Base-by-base conservation (phyloP, 2,888 invertebrate genomes). In the Parasteatoda lunata region DNA sequence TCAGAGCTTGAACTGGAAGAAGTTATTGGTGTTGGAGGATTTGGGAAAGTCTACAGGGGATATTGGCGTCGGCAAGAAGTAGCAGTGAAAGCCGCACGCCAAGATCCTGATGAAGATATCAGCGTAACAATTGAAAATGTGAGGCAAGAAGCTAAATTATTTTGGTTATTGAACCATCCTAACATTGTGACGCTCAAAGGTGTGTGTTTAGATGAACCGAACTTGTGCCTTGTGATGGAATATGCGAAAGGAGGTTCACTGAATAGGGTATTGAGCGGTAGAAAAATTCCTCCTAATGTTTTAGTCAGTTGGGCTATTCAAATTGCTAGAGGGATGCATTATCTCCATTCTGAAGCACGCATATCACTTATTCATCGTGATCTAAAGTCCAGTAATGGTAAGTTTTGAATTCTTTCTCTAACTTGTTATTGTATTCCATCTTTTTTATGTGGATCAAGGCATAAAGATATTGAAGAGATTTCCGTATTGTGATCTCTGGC, bases 271-370 rank as follows among this genome's bases (percentile, higher is more conserved):
- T 93, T 93, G 71, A 90, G 90, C 89, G 97, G 97, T 73, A 93
- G 96, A 45, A 96, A 97, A 93, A 97, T 98, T 91, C 95, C 96
- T 90, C 98, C 98, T 0, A 96, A 96, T 92, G 96, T 98, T 88
- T 94, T 98, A 77, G 97, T 98, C 88, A 96, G 98, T 93, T 99
- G 98, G 99, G 98, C 99, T 47, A 96, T 97, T 91, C 98, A 99
- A 93, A 98, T 99, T 90, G 98, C 98, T 4, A 94, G 96, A 76
- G 99, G 98, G 88, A 98, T 99, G 97, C 95, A 97, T 90, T 99
- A 99, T 93, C 94, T 99, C 90, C 99, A 99, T 92, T 96, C 96
- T 91, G 96, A 96, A 91, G 98, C 98, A 69, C 97, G 97, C 49
- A 96, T 98, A 92, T 96, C 97, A 88, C 95, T 99, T 89, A 97